Percentiles rank a stretch among this genome's conserved stretches.
Evolutionary conservation across 2,888 invertebrate species (phyloP).

Genomic region (Mythimna loreyi): DNA sequence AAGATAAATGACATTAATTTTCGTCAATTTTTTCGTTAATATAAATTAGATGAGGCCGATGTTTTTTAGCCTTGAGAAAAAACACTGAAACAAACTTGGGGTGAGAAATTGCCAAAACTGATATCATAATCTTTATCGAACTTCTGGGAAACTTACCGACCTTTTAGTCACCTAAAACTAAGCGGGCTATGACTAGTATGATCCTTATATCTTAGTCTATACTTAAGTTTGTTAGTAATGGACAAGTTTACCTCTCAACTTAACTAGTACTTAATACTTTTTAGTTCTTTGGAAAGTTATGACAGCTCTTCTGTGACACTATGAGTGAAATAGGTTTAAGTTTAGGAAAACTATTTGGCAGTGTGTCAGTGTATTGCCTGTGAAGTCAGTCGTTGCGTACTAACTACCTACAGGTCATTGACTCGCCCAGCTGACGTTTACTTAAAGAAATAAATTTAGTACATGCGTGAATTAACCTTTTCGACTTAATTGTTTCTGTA

Average conservation of each 20-base stretch:
- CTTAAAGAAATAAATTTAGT: too few species aligned
- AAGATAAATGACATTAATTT: too few species aligned
- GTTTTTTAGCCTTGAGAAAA: too few species aligned
- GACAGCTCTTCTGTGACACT: slow-evolving; percentile 30
- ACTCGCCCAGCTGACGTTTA: too few species aligned
- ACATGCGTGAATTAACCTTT: too few species aligned
- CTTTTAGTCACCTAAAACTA: slow-evolving; percentile 15
- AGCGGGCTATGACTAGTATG: neutral
- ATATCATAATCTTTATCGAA: slow-evolving; percentile 1
- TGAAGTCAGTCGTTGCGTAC: too few species aligned
- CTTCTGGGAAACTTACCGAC: slow-evolving; percentile 10
- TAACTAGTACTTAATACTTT: slow-evolving; percentile 14
- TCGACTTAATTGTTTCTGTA: too few species aligned
- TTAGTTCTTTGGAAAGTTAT: slow-evolving; percentile 19
- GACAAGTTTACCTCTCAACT: slow-evolving; percentile 18
- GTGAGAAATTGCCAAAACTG: neutral
- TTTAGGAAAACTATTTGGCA: slow-evolving; percentile 3
- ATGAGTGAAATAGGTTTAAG: slow-evolving; percentile 38
- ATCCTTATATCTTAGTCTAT: neutral
- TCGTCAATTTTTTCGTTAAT: too few species aligned
- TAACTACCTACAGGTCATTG: too few species aligned
- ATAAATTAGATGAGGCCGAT: too few species aligned
- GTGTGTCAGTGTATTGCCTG: too few species aligned
- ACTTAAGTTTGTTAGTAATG: slow-evolving; percentile 38
- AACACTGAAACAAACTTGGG: too few species aligned